Percentiles rank a stretch among this genome's conserved stretches.
Evolutionary conservation across 1,140 invertebrate genomes (phyloP).

Genomic region (Aporrectodea caliginosa): DNA sequence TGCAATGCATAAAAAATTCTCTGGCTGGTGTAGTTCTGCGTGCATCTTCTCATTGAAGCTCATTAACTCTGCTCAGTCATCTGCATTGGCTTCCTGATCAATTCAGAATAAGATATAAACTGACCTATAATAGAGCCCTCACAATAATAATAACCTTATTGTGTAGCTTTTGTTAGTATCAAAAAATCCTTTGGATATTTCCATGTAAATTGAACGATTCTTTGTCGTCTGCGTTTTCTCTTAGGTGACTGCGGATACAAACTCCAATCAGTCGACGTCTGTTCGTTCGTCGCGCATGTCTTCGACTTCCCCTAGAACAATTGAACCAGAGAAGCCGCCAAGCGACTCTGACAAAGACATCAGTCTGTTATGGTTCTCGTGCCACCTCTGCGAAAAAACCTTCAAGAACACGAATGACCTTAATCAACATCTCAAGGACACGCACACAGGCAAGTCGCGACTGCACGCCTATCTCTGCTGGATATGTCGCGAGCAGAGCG

Average conservation of each 20-base stretch:
- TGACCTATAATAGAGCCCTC: too few relatives aligned
- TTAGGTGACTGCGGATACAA: not conserved
- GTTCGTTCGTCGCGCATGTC: not conserved
- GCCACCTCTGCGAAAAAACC: slow-evolving; percentile 47
- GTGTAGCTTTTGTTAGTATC: too few relatives aligned
- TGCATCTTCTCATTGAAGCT: too few relatives aligned
- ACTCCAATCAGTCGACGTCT: not conserved
- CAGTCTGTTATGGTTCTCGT: slow-evolving; percentile 35
- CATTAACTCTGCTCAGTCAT: too few relatives aligned
- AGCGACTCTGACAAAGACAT: slow-evolving; percentile 1
- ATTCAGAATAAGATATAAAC: too few relatives aligned
- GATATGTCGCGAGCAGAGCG: slow-evolving; percentile 41
- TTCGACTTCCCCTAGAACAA: not conserved
- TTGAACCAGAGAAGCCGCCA: slow-evolving; percentile 5
- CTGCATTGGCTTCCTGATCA: too few relatives aligned
- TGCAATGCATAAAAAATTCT: too few relatives aligned
- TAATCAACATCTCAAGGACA: slow-evolving; percentile 38
- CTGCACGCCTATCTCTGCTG: slow-evolving; percentile 33
- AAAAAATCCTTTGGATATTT: too few relatives aligned
- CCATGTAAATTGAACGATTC: not conserved
- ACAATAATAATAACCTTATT: too few relatives aligned
- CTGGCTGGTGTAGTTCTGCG: too few relatives aligned
- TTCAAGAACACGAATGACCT: slow-evolving; percentile 40
- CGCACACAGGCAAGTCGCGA: slow-evolving; percentile 39
- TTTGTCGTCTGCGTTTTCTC: not conserved